A percentile compares a stretch with the other conserved stretches of the same genome.
phyloP scores from a whole-genome alignment of 2,113 vertebrate genomes.

The Pteruthius melanotis region DNA sequence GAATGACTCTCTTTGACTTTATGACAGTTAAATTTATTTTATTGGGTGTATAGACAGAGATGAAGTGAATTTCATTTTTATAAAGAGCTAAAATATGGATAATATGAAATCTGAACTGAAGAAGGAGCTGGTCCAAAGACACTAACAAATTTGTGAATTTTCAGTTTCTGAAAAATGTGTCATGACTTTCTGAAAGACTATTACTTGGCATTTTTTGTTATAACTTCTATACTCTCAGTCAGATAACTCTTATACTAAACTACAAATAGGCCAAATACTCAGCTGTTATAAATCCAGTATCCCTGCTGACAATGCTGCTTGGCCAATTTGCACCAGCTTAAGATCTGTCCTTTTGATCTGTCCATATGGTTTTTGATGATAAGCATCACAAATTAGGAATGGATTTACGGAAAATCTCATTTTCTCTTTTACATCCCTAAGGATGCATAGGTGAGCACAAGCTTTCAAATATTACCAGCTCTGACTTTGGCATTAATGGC shows the following conservation, averaged over 20 bases:
- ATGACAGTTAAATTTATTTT: background rate
- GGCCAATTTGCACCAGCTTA: background rate
- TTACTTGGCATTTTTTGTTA: background rate
- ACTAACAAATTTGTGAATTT: background rate
- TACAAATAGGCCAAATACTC: background rate
- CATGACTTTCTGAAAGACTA: background rate
- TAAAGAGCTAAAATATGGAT: background rate
- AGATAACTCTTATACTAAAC: background rate
- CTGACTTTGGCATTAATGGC: background rate
- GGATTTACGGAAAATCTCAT: conserved; percentile 12
- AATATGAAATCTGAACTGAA: background rate
- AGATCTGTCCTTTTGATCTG: background rate
- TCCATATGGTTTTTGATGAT: background rate
- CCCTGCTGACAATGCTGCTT: background rate
- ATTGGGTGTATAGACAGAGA: background rate
- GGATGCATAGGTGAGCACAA: background rate
- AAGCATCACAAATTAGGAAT: conserved; percentile 25
- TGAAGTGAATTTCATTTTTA: background rate
- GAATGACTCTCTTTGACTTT: background rate
- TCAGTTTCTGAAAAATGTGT: background rate
- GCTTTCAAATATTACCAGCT: background rate
- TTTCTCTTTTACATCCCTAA: background rate
- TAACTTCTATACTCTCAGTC: background rate
- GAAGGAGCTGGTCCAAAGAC: background rate
- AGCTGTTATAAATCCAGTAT: background rate